These are phyloP conservation scores for Amphiprion percula DNA, from an alignment of 2,113 vertebrate genomes.

Conservation along the genomic window DNA sequence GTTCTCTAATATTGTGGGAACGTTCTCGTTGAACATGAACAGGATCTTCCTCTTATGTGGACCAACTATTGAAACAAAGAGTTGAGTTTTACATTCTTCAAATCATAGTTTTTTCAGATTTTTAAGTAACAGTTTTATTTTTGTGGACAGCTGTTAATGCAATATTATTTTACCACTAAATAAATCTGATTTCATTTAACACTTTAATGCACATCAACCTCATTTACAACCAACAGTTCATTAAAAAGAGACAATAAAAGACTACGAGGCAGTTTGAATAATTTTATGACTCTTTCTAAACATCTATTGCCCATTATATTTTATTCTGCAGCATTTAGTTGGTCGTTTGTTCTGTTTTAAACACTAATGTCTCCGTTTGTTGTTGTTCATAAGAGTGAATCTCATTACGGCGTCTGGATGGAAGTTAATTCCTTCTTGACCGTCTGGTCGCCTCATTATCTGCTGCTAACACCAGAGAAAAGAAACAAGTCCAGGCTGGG, in stretches of 20 bases:
- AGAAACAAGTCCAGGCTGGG: too few relatives aligned
- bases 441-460: constrained; percentile 42
- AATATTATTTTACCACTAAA: not conserved
- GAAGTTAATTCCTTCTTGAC: constrained; percentile 38
- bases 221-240: too few relatives aligned
- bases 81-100: too few relatives aligned
- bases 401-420: constrained; percentile 33
- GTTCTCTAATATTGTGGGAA: too few relatives aligned
- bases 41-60: too few relatives aligned
- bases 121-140: too few relatives aligned
- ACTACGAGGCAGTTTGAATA: not conserved
- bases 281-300: not conserved
- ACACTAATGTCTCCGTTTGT: not conserved
- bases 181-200: not conserved
- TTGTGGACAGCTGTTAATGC: not conserved
- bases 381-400: constrained; percentile 32
- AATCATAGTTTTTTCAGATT: too few relatives aligned
- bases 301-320: not conserved
- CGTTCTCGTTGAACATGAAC: too few relatives aligned
- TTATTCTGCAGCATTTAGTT: not conserved
- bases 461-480: not conserved
- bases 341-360: not conserved
- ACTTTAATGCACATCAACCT: too few relatives aligned
- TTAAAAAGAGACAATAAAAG: not conserved
- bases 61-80: too few relatives aligned